phyloP scores from a whole-genome alignment of 2,888 invertebrate species.

The Sussaba pulchella region DNA sequence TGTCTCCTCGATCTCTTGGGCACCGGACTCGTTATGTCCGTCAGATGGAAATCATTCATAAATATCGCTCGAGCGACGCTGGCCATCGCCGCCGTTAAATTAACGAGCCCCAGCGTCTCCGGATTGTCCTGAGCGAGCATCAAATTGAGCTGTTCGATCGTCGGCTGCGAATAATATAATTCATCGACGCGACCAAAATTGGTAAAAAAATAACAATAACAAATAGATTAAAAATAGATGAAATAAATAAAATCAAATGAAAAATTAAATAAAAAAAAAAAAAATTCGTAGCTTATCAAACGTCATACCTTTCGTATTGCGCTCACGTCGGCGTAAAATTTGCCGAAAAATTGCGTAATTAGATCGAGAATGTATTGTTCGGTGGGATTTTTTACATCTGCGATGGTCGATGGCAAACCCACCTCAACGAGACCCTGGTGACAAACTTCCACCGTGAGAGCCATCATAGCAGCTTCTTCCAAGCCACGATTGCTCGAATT shows the following conservation, averaged over 20 bases:
- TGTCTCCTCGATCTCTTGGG: constrained; percentile 74
- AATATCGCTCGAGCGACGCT: constrained; percentile 72
- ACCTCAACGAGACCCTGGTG: not conserved
- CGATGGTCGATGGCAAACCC: constrained; percentile 70
- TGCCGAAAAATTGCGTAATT: constrained; percentile 70
- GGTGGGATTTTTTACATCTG: constrained; percentile 74
- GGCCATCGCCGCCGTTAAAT: constrained; percentile 70
- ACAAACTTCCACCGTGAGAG: not conserved
- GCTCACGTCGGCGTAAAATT: constrained; percentile 69
- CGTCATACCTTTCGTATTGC: constrained; percentile 70
- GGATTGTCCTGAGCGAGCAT: constrained; percentile 62
- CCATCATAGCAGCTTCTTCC: not conserved
- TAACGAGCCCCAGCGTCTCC: constrained; percentile 71
- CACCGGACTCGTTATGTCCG: constrained; percentile 74
- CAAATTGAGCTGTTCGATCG: constrained; percentile 67
- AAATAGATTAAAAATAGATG: too few species aligned
- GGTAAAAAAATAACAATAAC: not conserved
- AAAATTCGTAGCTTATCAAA: not conserved
- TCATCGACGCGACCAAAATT: too few species aligned
- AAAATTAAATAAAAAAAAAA: not conserved
- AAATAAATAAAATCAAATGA: too few species aligned
- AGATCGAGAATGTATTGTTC: constrained; percentile 73
- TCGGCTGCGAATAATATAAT: constrained; percentile 70
- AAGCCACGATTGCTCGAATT: not conserved
- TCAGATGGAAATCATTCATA: constrained; percentile 72